Conservation (phyloP, 30 jellyfish, hydroid and myxozoan genomes). For the Aurelia aurita region DNA sequence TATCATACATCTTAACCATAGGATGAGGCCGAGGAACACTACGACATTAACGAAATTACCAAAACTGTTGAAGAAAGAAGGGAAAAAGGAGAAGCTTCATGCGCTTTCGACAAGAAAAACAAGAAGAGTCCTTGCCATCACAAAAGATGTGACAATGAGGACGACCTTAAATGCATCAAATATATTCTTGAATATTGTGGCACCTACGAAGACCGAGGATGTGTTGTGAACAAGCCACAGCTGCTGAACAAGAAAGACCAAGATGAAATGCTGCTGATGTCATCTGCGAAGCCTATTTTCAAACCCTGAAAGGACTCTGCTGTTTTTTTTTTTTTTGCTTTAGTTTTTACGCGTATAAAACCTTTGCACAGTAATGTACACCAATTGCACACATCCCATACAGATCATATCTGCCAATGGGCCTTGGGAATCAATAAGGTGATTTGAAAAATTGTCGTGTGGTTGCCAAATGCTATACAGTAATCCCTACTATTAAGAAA, state of each 20-base stretch:
- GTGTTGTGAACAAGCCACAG: constrained; percentile 84
- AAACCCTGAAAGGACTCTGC: not conserved
- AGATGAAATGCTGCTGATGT: constrained; percentile 50
- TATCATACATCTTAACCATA: not conserved
- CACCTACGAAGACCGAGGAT: constrained; percentile 80
- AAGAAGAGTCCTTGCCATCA: constrained; percentile 64
- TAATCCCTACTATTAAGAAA: too few species aligned
- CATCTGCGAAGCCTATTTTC: constrained; percentile 27
- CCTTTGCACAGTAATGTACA: not conserved
- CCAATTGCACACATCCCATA: too few species aligned
- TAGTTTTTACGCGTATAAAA: not conserved
- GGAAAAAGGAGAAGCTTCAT: constrained; percentile 38
- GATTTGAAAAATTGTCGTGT: too few species aligned
- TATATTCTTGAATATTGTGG: constrained; percentile 81
- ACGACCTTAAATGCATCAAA: constrained; percentile 50
- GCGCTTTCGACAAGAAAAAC: constrained; percentile 47
- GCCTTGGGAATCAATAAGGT: too few species aligned
- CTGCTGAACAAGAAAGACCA: constrained; percentile 51
- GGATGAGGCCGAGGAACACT: constrained; percentile 51
- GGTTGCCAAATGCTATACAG: too few species aligned
- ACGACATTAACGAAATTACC: not conserved
- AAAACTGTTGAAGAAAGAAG: not conserved
- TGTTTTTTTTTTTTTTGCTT: not conserved
- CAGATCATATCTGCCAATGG: too few species aligned
- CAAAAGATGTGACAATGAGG: constrained; percentile 28